phyloP scores from a whole-genome alignment of 1,140 invertebrate genomes.

The Sesamia nonagrioides region DNA sequence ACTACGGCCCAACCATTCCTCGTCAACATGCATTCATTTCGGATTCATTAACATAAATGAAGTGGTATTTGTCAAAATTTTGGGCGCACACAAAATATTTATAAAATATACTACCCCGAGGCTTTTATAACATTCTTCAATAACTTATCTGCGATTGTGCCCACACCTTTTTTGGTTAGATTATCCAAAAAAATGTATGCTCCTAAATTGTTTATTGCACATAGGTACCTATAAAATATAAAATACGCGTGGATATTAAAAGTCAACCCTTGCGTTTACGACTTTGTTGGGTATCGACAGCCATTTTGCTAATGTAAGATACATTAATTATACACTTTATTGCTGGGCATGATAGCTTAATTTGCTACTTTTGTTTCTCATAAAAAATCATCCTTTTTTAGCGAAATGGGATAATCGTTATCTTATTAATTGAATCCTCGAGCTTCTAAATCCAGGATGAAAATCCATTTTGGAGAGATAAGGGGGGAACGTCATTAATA shows the following conservation, averaged over 20 bases:
- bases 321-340: conserved; percentile 80
- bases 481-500: conserved; percentile 56
- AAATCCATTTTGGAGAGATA: conserved; percentile 64
- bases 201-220: conserved; percentile 65
- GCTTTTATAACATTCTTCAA: conserved; percentile 62
- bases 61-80: conserved; percentile 85
- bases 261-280: conserved; percentile 76
- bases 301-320: conserved; percentile 80
- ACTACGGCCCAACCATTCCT: conserved; percentile 65
- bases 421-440: conserved; percentile 60
- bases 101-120: conserved; percentile 64
- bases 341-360: conserved; percentile 76
- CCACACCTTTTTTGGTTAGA: conserved; percentile 64
- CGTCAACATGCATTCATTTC: conserved; percentile 75
- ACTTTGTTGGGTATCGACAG: conserved; percentile 68
- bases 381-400: conserved; percentile 60
- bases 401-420: conserved; percentile 61
- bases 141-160: conserved; percentile 63
- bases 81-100: conserved; percentile 79
- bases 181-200: conserved; percentile 60
- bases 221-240: conserved; percentile 58
- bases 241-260: conserved; percentile 68
- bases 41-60: conserved; percentile 85
- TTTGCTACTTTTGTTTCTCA: conserved; percentile 69
- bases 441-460: conserved; percentile 63